These are phyloP conservation scores for Dipodomys ordii DNA, from an alignment of 2,113 vertebrate genomes.

Conservation along the genomic window DNA sequence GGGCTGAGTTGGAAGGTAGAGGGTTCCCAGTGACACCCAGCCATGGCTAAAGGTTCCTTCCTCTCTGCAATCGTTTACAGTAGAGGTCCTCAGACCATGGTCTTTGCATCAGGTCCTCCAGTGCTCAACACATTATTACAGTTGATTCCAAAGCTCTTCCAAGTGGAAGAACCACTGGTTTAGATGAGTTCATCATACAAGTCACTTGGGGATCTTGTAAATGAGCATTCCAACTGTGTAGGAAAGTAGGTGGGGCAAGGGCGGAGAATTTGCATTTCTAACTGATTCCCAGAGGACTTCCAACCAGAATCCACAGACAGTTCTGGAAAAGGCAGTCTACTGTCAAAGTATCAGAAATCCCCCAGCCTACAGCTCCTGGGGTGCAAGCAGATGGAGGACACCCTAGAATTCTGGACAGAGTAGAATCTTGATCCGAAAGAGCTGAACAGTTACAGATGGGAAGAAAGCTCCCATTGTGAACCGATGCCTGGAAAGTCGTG, in stretches of 20 bases:
- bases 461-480: conserved; percentile 61
- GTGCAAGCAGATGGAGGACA: not conserved
- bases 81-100: not conserved
- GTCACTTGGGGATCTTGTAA: not conserved
- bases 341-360: conserved; percentile 17
- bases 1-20: not conserved
- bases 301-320: not conserved
- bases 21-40: not conserved
- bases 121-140: no score
- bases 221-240: not conserved
- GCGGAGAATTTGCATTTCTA: not conserved
- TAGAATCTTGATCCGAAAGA: conserved; percentile 44
- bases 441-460: conserved; percentile 9
- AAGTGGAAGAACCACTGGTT: not conserved
- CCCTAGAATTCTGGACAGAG: not conserved
- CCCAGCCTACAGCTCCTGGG: not conserved
- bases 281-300: not conserved
- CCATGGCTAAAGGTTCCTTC: not conserved
- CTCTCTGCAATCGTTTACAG: not conserved
- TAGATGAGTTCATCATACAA: not conserved
- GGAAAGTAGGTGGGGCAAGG: no score
- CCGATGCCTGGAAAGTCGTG: not conserved
- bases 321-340: not conserved
- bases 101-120: no score
- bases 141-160: no score